Evolutionary conservation across 2,113 vertebrate species (phyloP), one percentile per base, ranked within the genome.

Genomic region (Calyptommatus sinebrachiatus): DNA sequence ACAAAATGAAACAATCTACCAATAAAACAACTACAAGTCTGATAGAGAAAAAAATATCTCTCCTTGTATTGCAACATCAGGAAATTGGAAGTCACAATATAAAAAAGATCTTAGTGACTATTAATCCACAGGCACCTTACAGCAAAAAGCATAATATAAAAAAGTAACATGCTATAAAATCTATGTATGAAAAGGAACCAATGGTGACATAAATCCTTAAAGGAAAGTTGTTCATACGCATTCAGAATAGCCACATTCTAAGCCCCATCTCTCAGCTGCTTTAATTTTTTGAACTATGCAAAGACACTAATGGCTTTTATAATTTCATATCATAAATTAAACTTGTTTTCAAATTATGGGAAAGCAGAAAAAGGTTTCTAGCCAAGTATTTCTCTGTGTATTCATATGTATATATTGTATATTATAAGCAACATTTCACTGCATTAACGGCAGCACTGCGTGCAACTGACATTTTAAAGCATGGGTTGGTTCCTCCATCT

Each of bases 221-320:
- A 16, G 85, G 71, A 86, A 80, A 84, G 28, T 65, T 85, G 66
- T 60, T 87, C 85, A 79, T 63, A 29, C 53, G 50, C 6, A 45
- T 18, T 48, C 20, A 76, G 26, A 69, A 12, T 1, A 73, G 69
- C 22, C 26, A 12, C 72, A 71, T 80, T 86, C 83, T 74, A 79
- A 84, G 86, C 73, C 45, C 70, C 7, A 60, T 63, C 80, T 84
- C 84, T 62, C 83, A 85, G 81, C 26, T 41, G 48, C 31, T 86
- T 82, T 78, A 60, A 57, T 85, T 67, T 68, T 75, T 89, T 83
- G 77, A 80, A 77, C 74, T 76, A 84, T 10, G 50, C 24, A 79
- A 85, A 91, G 71, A 41, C 77, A 85, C 28, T 85, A 80, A 86
- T 46, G 66, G 65, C 60, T 73, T 79, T 81, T 71, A 60, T 76